Percentiles rank a stretch among this genome's conserved stretches.
Evolutionary conservation across 2,888 invertebrate genomes (phyloP).

Genomic region (Asteroscopus sphinx): DNA sequence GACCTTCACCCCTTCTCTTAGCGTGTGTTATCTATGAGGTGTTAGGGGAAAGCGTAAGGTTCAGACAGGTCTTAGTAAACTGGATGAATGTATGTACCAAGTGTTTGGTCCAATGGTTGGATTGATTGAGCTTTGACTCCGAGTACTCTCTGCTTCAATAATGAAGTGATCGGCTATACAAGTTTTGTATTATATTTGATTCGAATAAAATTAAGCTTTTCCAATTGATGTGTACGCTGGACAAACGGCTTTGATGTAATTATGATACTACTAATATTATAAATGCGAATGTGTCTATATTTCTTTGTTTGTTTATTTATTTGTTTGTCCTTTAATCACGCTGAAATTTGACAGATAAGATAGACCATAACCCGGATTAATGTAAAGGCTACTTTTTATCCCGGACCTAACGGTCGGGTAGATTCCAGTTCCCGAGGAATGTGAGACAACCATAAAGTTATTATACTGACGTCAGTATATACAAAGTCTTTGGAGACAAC

Average conservation of each 20-base stretch:
- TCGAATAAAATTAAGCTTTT: constrained; percentile 25
- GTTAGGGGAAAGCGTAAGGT: constrained; percentile 40
- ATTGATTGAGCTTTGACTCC: constrained; percentile 81
- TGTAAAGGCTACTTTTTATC: too few relatives aligned
- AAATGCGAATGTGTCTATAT: too few relatives aligned
- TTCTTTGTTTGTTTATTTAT: too few relatives aligned
- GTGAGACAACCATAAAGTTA: too few relatives aligned
- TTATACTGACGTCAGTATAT: too few relatives aligned
- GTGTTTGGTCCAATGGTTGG: constrained; percentile 81
- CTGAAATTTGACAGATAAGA: too few relatives aligned
- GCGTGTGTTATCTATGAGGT: constrained; percentile 7
- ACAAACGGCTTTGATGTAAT: background rate
- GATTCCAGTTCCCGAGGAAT: too few relatives aligned
- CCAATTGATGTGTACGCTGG: background rate
- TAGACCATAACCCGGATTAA: too few relatives aligned
- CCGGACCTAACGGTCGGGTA: too few relatives aligned
- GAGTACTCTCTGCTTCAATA: constrained; percentile 75
- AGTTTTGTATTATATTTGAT: constrained; percentile 38
- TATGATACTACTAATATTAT: background rate
- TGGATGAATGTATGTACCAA: constrained; percentile 71
- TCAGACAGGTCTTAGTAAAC: constrained; percentile 58
- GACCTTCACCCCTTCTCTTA: constrained; percentile 54
- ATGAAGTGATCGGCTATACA: constrained; percentile 73
- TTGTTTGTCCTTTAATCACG: too few relatives aligned
- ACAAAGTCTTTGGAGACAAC: too few relatives aligned